Evolutionary conservation across 2,888 invertebrate species (phyloP), one percentile per base, ranked within the genome.

Genomic region (Drosophila vallismaia): DNA sequence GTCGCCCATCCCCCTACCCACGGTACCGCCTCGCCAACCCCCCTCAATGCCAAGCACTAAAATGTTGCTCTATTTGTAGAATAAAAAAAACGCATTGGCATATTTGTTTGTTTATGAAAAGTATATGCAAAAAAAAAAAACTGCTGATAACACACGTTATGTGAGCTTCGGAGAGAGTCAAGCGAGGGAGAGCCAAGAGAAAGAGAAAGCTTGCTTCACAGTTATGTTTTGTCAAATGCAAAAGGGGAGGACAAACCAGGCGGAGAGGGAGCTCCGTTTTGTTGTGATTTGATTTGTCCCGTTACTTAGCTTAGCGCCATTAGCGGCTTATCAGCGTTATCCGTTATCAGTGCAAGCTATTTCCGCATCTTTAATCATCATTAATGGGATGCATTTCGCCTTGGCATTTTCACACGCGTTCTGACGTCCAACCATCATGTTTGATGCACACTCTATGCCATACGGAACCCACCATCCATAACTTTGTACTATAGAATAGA

Each of bases 91-190:
- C 67, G 71, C 66, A 71, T 60, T 53, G 28, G 44, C 66, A 71
- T 28, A 74, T 77, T 70, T 77, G 77, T 86, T 88, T 86, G 84
- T 88, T 83, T 88, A 88, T 77, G 72, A 77, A 80, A 88, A 82
- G 57, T 76, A 82, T 88, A 84, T 71, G 70, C 51, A 59, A 63
- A 69, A 19, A 63, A 69, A 19, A 14, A 19, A 77, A 58, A 54
- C 54, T 74, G 83, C 77, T 86, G 84, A 70, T 69, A 71, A 86
- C 80, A 79, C 80, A 53, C 67, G 78, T 74, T 84, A 79, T 75
- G 81, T 86, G 73, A 71, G 78, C 74, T 57, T 64, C 53, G 42
- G 55, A 14, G 40, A 56, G 77, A 48, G 45, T 6, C 19, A 12
- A 54, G 56, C 19, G 42, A 42, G 29, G 29, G 50, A n/a, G 46